Evolutionary conservation across 2,797 vertebrate species (phyloP), one percentile per base, ranked within the genome.

Genomic region (Saxicola maurus): DNA sequence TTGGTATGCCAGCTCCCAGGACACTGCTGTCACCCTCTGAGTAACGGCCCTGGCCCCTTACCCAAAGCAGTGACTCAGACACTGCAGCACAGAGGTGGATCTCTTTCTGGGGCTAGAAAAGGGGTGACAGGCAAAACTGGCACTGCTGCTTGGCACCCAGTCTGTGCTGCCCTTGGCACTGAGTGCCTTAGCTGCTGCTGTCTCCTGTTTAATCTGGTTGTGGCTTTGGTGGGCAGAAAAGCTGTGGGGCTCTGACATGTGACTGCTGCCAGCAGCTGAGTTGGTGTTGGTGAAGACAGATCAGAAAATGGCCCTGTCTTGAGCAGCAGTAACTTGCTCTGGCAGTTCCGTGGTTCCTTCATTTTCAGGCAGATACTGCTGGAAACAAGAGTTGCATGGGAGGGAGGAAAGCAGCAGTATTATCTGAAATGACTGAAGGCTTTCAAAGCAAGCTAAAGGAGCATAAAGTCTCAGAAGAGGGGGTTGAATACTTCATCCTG

Each of bases 41-140:
- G 92, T 95, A 93, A 96, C 13, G 9, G 76, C 90, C 64, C 88
- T 86, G 87, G 89, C 90, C 91, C 86, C 71, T 89, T 38, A 27
- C 73, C 82, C 82, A 43, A 9, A 52, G 53, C 66, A 17, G 7
- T 95, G 95, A 96, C 83, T 96, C 93, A 85, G 66, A 13, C 2
- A 9, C 81, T 61, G 86, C 43, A 24, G 69, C 40, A 17, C 30
- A 3, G 86, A 43, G 77, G 37, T 71, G 65, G 55, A 35, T 85
- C 60, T 38, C 35, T 37, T 51, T 35, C 17, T 0, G 4, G 55
- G 51, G 30, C 30, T 30, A 4, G n/a, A 19, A n/a, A 51, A 55
- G 46, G 69, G 71, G 42, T 25, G 71, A 49, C 37, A 23, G 23
- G 55, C 64, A 48, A 15, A 84, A 15, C 45, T 3, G 17, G 56